Conservation (phyloP, 2,888 invertebrate genomes). For the Baccha elongata region DNA sequence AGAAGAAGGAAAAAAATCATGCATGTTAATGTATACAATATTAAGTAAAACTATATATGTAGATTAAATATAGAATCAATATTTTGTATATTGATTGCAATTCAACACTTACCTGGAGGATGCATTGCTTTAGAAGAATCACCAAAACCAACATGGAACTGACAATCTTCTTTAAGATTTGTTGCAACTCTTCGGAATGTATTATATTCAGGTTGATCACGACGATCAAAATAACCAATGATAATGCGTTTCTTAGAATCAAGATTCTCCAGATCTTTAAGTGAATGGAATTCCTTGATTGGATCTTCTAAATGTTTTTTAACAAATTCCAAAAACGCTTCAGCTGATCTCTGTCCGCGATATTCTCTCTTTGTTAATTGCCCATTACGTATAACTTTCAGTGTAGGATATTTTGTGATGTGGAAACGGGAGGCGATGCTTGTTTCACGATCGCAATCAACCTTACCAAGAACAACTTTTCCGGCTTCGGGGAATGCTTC, state of each 20-base stretch:
- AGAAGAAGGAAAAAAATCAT: slow-evolving; percentile 53
- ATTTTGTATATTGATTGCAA: not conserved
- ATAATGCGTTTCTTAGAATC: slow-evolving; percentile 93
- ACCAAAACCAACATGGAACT: slow-evolving; percentile 96
- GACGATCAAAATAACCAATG: slow-evolving; percentile 93
- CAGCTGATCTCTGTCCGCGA: slow-evolving; percentile 93
- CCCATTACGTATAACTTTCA: slow-evolving; percentile 96
- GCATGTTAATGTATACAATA: slow-evolving; percentile 39
- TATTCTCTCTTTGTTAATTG: slow-evolving; percentile 95
- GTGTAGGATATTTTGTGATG: slow-evolving; percentile 98
- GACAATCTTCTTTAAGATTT: slow-evolving; percentile 96
- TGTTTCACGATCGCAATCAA: slow-evolving; percentile 97
- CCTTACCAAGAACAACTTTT: slow-evolving; percentile 96
- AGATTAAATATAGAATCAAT: not conserved
- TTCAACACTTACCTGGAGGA: slow-evolving; percentile 86
- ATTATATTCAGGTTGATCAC: slow-evolving; percentile 91
- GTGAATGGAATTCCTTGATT: slow-evolving; percentile 88
- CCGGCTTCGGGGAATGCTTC: slow-evolving; percentile 91
- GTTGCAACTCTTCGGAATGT: slow-evolving; percentile 91
- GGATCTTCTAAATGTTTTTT: slow-evolving; percentile 94
- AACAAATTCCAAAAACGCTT: slow-evolving; percentile 94
- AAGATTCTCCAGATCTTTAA: slow-evolving; percentile 88
- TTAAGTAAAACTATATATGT: slow-evolving; percentile 7
- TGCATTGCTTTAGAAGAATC: slow-evolving; percentile 92
- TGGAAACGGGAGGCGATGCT: slow-evolving; percentile 94